These are phyloP conservation scores for Campylorhamphus procurvoides DNA, from an alignment of 2,113 vertebrate genomes.

Conservation along the genomic window DNA sequence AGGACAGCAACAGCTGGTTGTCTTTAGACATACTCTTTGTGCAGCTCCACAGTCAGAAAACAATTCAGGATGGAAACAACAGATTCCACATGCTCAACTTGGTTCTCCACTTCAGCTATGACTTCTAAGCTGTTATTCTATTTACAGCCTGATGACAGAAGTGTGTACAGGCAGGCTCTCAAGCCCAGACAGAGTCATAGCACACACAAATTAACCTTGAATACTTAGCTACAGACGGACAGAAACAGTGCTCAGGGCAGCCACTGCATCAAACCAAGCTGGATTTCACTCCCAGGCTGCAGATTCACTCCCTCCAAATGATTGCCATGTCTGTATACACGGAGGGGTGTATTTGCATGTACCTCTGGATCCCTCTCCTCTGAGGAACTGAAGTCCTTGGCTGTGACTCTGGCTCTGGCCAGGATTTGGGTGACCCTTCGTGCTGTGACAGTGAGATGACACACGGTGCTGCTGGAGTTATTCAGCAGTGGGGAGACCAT, in stretches of 20 bases:
- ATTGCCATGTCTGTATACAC: rapidly evolving
- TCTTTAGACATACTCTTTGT: rapidly evolving
- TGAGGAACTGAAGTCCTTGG: not conserved
- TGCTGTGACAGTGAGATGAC: not conserved
- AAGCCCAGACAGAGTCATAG: not conserved
- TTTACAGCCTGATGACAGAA: not conserved
- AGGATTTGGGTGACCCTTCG: not conserved
- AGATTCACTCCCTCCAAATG: not conserved
- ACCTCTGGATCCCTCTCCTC: not conserved
- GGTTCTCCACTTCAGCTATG: not conserved
- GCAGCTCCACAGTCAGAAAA: not conserved
- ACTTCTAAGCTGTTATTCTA: not conserved
- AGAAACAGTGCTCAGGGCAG: not conserved
- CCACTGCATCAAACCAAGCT: not conserved
- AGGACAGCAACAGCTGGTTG: not conserved
- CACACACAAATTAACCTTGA: not conserved
- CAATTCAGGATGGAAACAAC: not conserved
- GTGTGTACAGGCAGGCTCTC: not conserved
- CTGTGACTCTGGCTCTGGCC: not conserved
- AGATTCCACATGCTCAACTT: rapidly evolving
- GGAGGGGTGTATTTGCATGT: rapidly evolving
- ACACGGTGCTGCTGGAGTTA: rapidly evolving
- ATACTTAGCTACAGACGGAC: not conserved
- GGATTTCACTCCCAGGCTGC: not conserved
- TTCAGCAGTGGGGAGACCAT: rapidly evolving